These are phyloP conservation scores for Propithecus coquereli DNA, from an alignment of 2,113 vertebrate genomes.

Conservation along the genomic window DNA sequence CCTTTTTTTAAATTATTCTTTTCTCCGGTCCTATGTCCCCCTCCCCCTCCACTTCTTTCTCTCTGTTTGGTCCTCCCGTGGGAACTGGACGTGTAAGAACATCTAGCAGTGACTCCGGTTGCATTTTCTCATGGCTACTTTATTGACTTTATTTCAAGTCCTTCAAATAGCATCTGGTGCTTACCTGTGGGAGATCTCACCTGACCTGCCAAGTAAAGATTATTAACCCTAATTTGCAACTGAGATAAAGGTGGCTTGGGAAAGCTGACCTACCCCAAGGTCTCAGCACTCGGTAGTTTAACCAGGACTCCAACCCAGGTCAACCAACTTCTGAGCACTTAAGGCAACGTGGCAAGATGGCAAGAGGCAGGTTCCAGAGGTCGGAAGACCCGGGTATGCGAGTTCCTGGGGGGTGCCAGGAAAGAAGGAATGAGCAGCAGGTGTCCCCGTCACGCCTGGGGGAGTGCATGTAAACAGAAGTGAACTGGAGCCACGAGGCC, in stretches of 20 bases:
- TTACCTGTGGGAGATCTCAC: neutral
- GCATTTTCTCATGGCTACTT: neutral
- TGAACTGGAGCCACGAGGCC: neutral
- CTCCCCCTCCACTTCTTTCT: neutral
- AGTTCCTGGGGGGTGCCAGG: neutral
- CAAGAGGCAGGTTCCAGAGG: neutral
- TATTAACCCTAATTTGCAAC: neutral
- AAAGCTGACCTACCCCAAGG: neutral
- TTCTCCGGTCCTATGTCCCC: neutral
- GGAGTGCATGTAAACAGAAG: accelerated
- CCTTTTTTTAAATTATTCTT: neutral
- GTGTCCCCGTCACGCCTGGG: neutral
- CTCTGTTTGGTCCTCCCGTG: neutral
- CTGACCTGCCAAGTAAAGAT: neutral
- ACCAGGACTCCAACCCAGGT: neutral
- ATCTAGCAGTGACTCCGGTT: neutral
- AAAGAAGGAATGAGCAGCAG: neutral
- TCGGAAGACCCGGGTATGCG: accelerated
- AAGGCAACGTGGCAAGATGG: accelerated
- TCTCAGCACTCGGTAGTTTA: neutral
- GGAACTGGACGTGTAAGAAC: neutral
- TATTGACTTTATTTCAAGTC: neutral
- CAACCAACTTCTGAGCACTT: neutral
- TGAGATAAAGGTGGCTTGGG: neutral
- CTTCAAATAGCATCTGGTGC: neutral